These are phyloP conservation scores for Numenius phaeopus DNA, from an alignment of 2,797 vertebrate genomes.

Conservation along the genomic window DNA sequence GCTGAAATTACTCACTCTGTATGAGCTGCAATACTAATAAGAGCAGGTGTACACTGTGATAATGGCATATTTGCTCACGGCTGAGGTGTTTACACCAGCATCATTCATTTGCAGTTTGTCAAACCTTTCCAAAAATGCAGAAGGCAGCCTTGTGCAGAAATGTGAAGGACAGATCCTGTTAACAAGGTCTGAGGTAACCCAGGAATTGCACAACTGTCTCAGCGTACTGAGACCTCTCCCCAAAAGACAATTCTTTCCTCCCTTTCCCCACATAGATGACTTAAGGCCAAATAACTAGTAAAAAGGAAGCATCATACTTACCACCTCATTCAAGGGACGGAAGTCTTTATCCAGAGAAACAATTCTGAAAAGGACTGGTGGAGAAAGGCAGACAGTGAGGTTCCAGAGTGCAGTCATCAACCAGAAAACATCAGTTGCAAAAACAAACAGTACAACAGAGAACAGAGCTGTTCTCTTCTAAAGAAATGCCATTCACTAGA, in stretches of 20 bases:
- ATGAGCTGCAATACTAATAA: background rate
- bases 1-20: background rate
- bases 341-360: conserved; percentile 83
- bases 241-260: background rate
- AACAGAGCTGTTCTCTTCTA: background rate
- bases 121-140: background rate
- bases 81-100: background rate
- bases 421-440: background rate
- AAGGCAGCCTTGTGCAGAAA: background rate
- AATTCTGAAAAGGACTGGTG: conserved; percentile 87
- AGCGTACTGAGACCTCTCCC: background rate
- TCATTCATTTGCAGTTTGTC: background rate
- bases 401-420: background rate
- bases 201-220: background rate
- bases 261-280: background rate
- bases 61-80: background rate
- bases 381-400: conserved; percentile 32
- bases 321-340: conserved; percentile 72
- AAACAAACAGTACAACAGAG: background rate
- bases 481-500: background rate
- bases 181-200: background rate
- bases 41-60: background rate
- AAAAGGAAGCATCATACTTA: conserved; percentile 38
- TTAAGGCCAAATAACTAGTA: background rate
- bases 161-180: background rate